Base-by-base conservation (phyloP, 2,113 vertebrate genomes). In the Chascanopsetta lugubris region DNA sequence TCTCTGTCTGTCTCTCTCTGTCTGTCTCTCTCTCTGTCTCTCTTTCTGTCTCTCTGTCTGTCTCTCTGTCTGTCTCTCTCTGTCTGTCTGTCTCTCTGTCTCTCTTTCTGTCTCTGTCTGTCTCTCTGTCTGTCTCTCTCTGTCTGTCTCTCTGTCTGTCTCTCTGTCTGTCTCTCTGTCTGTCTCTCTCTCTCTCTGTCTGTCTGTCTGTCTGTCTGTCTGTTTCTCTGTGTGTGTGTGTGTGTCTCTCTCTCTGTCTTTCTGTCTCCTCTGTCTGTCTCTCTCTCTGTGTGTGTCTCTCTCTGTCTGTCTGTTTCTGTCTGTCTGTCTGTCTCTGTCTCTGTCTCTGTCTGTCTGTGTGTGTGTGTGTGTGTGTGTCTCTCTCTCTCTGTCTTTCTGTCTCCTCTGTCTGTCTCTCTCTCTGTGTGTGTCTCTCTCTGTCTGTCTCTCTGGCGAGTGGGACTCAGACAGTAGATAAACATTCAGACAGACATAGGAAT, bases 401-500 rank as follows among this genome's bases (percentile, higher is more conserved):
- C 13, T 8, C 15, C n/a, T 8, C 21, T n/a, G 17, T 42, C 40
- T 42, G 15, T 42, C 38, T 18, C 5, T 13, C 12, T 36, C 12
- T 13, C 32, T 36, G 17, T 69, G n/a, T n/a, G n/a, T n/a, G n/a
- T n/a, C 84, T 77, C 83, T 75, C 57, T 70, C n/a, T n/a, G n/a
- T n/a, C n/a, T n/a, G n/a, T n/a, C n/a, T n/a, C n/a, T n/a, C n/a
- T n/a, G n/a, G n/a, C n/a, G n/a, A n/a, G n/a, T 17, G 0, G 29
- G 45, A 48, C 36, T 51, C 70, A 87, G 86, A 86, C 84, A 72
- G 81, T 73, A 69, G 75, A 82, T 72, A 86, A 81, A 88, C 81
- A 84, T 13, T n/a, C 15, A 59, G 57, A 53, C 36, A 62, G 61
- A 72, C 61, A 47, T 63, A 36, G 58, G 32, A 49, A 75, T 65